Evolutionary conservation across 2,888 invertebrate species (phyloP).

Genomic region (Himalopsyche kuldschensis): DNA sequence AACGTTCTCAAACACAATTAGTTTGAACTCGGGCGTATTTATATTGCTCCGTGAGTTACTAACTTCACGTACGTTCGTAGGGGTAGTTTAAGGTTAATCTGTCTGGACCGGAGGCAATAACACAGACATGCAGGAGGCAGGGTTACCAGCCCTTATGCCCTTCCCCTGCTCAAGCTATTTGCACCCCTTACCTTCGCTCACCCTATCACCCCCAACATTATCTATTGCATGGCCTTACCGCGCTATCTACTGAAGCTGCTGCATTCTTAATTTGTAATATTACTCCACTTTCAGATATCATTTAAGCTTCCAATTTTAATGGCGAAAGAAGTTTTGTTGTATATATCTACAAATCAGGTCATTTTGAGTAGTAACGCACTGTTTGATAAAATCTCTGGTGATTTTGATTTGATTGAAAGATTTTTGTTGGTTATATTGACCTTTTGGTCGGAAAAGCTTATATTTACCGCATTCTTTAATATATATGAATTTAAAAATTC

Average conservation of each 20-base stretch:
- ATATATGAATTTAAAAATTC: no score
- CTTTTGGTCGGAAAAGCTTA: no score
- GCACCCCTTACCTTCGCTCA: neutral
- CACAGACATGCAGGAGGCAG: neutral
- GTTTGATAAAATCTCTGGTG: no score
- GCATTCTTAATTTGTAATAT: neutral
- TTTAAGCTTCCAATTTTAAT: neutral
- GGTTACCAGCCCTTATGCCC: neutral
- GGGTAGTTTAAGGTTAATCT: neutral
- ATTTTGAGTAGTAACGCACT: no score
- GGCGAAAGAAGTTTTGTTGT: no score
- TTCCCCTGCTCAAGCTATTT: neutral
- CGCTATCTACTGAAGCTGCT: neutral
- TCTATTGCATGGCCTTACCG: neutral
- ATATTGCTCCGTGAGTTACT: neutral
- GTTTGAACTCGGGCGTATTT: neutral
- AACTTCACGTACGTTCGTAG: neutral
- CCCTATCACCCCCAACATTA: slow-evolving; percentile 4
- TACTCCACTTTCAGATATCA: neutral
- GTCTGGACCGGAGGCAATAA: slow-evolving; percentile 4
- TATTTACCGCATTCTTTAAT: no score
- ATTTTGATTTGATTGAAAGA: no score
- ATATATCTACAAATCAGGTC: neutral
- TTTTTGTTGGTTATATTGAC: no score
- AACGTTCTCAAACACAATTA: neutral